Evolutionary conservation across 2,113 vertebrate genomes (phyloP).

Genomic region (Centropus bengalensis): DNA sequence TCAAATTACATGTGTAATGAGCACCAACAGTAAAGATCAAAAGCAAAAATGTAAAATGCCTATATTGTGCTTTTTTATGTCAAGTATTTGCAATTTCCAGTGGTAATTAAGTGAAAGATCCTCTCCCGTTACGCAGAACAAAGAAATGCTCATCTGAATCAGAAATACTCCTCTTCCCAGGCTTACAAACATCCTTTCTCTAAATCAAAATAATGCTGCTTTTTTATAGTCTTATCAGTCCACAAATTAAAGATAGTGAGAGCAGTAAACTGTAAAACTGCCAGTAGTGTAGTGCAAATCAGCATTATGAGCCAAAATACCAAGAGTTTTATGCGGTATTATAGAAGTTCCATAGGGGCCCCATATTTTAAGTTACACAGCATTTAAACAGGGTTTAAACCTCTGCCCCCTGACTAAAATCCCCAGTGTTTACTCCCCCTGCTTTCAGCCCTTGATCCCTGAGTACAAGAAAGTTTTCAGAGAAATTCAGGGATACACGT

Average conservation of each 20-base stretch:
- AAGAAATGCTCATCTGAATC: background rate
- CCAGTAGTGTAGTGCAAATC: background rate
- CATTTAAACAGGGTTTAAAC: background rate
- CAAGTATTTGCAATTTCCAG: background rate
- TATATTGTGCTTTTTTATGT: background rate
- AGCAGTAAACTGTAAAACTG: background rate
- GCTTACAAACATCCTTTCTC: background rate
- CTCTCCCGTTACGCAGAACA: background rate
- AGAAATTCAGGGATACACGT: background rate
- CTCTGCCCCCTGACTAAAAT: background rate
- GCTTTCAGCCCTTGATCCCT: background rate
- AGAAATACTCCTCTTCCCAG: background rate
- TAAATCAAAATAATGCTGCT: background rate
- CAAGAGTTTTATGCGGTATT: conserved; percentile 12
- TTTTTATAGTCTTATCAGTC: background rate
- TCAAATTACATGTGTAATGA: no score
- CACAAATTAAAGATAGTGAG: background rate
- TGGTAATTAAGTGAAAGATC: background rate
- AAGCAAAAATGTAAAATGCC: background rate
- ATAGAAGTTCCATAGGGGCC: background rate
- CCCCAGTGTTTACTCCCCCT: background rate
- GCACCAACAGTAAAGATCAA: background rate
- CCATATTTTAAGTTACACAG: background rate
- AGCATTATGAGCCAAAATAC: background rate
- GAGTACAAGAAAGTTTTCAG: background rate